phyloP scores from a whole-genome alignment of 2,113 vertebrate genomes.

The Maccullochella peelii region DNA sequence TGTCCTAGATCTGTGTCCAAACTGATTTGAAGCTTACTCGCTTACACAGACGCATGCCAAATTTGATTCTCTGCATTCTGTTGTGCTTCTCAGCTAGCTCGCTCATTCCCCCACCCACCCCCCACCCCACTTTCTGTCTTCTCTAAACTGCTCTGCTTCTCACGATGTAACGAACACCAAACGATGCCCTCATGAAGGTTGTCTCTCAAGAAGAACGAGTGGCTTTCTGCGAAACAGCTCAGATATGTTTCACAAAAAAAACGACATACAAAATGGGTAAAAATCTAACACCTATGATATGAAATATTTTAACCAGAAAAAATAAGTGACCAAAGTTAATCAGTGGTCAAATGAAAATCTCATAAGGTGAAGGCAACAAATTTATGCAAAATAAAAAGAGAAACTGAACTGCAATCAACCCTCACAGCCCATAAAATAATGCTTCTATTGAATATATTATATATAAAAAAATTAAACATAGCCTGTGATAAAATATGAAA shows the following conservation, averaged over 20 bases:
- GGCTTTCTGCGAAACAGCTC: background rate
- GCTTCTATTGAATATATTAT: background rate
- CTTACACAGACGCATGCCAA: slow-evolving; percentile 80
- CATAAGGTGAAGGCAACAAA: slow-evolving; percentile 19
- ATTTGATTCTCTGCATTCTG: slow-evolving; percentile 82
- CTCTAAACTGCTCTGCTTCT: slow-evolving; percentile 69
- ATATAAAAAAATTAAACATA: background rate
- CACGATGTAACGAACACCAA: slow-evolving; percentile 71
- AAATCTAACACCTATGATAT: background rate
- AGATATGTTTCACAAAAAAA: slow-evolving; percentile 4
- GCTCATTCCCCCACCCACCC: background rate
- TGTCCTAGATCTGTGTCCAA: slow-evolving; percentile 85
- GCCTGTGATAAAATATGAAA: background rate
- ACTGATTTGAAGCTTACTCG: slow-evolving; percentile 84
- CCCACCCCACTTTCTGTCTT: slow-evolving; percentile 55
- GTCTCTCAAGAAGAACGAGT: slow-evolving; percentile 25
- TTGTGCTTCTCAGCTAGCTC: slow-evolving; percentile 68
- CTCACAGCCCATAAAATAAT: background rate
- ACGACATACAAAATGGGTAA: background rate
- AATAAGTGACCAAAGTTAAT: slow-evolving; percentile 5
- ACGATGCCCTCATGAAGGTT: slow-evolving; percentile 63
- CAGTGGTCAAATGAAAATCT: slow-evolving; percentile 22
- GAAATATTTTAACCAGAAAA: slow-evolving; percentile 16
- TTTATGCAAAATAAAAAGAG: background rate
- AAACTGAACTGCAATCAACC: slow-evolving; percentile 15